phyloP scores from a whole-genome alignment of 1,140 invertebrate species.

The Doryteuthis pealeii region DNA sequence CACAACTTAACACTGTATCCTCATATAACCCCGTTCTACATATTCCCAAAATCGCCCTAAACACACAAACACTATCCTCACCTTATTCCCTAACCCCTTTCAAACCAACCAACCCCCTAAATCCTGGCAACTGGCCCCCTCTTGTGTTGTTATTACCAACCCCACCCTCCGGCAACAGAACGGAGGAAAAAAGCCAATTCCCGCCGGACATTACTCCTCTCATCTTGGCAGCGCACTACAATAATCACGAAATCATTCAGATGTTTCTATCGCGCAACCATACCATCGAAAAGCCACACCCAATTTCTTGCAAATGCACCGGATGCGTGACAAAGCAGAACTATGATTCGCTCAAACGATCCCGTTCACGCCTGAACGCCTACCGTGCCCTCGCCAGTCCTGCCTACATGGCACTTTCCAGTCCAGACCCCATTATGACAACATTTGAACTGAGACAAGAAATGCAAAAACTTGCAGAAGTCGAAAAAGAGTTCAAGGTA shows the following conservation, averaged over 20 bases:
- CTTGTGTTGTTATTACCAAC: too few relatives aligned
- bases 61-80: too few relatives aligned
- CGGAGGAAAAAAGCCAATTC: conserved; percentile 55
- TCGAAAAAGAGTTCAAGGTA: conserved; percentile 66
- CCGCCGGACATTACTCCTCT: conserved; percentile 58
- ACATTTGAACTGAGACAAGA: conserved; percentile 68
- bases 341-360: conserved; percentile 56
- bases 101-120: too few relatives aligned
- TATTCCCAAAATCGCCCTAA: too few relatives aligned
- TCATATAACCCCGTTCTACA: too few relatives aligned
- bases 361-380: conserved; percentile 57
- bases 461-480: conserved; percentile 59
- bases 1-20: too few relatives aligned
- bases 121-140: too few relatives aligned
- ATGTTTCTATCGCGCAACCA: conserved; percentile 59
- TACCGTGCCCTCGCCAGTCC: conserved; percentile 59
- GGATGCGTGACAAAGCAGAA: conserved; percentile 63
- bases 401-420: conserved; percentile 69
- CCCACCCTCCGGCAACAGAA: too few relatives aligned
- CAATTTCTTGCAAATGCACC: conserved; percentile 65
- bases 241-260: conserved; percentile 60
- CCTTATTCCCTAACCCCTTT: too few relatives aligned
- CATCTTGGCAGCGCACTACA: conserved; percentile 58
- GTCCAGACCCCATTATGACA: conserved; percentile 69
- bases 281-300: conserved; percentile 64